Evolutionary conservation across 2,113 vertebrate species (phyloP), one percentile per base, ranked within the genome.

Genomic region (Ascaphus truei): DNA sequence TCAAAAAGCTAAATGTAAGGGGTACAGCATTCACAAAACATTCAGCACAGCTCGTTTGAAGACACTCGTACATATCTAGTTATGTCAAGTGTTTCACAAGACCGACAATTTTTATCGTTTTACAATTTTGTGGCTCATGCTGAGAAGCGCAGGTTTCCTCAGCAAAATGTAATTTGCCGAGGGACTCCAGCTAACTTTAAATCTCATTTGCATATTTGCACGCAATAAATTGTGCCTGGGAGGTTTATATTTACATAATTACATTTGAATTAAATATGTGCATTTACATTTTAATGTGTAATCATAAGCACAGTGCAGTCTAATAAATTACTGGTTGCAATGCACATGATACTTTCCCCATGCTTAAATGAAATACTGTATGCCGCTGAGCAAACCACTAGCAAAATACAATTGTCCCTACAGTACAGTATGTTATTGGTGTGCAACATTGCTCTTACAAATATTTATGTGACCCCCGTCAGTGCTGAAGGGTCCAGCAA

Each of bases 201-300:
- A 45, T 47, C 27, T 47, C 36, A 67, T 67, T 56, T 67, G 23
- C 64, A 67, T 67, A 67, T 45, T 22, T 47, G 39, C 64, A 34
- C 64, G 41, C 51, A 56, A 56, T 67, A 67, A 67, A 67, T 56
- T 67, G 63, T 56, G 63, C 51, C 63, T 56, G 11, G 37, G 63
- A 56, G 63, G 36, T 16, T 45, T 33, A 34, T 33, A 67, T 67
- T 57, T 67, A 45, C 64, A 67, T 67, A 67, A 67, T 67, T 67
- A 55, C 51, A 56, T 67, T 33, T 57, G 64, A 67, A 67, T 67
- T 67, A 67, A 67, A 67, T 56, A 67, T 66, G 51, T 66, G 63
- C 63, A 55, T 55, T 66, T 66, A 30, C 63, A 66, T 55, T 55
- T 55, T 55, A 29, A 66, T 55, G 63, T 31, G 25, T 55, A 55